phyloP scores from a whole-genome alignment of 1,140 invertebrate genomes.

The Elymnias hypermnestra region DNA sequence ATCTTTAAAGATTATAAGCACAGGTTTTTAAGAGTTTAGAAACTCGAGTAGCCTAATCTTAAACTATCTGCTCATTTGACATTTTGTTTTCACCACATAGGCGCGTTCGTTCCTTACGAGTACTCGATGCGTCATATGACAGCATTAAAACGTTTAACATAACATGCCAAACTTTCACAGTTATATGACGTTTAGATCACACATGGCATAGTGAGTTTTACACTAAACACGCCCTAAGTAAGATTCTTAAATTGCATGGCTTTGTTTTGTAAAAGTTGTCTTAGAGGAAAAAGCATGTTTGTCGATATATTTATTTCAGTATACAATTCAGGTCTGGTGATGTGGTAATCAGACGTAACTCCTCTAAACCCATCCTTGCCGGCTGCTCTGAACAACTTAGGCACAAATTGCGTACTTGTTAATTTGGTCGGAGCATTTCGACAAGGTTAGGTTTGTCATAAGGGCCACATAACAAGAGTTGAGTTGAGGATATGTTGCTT shows the following conservation, averaged over 20 bases:
- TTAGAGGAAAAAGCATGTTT: background rate
- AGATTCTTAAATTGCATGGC: background rate
- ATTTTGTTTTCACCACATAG: too few species aligned
- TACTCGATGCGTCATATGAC: too few species aligned
- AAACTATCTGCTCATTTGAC: too few species aligned
- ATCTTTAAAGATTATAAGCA: too few species aligned
- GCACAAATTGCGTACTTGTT: background rate
- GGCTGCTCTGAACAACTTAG: background rate
- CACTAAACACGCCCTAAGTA: background rate
- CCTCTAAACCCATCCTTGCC: background rate
- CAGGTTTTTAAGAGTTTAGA: too few species aligned
- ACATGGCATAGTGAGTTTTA: too few species aligned
- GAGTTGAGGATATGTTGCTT: background rate
- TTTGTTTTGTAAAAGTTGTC: background rate
- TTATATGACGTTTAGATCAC: too few species aligned
- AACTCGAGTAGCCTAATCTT: too few species aligned
- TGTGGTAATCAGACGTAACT: background rate
- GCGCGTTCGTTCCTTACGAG: too few species aligned
- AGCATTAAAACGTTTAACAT: too few species aligned
- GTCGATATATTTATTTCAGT: too few species aligned
- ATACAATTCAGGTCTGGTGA: background rate
- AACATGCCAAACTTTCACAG: too few species aligned
- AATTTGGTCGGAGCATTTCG: background rate
- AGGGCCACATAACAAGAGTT: constrained; percentile 1
- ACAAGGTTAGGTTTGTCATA: constrained; percentile 1